Evolutionary conservation across 2,888 invertebrate genomes (phyloP), one percentile per base, ranked within the genome.

Genomic region (Callyntrura sp.): DNA sequence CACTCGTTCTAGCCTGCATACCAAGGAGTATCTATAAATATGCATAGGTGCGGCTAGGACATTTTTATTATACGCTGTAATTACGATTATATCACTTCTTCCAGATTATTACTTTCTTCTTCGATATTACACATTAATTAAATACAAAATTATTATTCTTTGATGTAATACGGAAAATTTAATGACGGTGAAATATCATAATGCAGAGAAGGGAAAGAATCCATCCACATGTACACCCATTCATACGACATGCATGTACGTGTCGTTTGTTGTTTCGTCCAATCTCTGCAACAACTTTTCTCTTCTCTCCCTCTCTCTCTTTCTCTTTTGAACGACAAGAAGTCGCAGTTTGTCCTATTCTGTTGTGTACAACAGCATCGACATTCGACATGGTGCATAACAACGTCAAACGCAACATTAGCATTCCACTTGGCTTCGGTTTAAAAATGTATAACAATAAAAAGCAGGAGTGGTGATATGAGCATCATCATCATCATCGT

Each of bases 51-150:
- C 57, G 9, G 11, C 11, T 25, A 2, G 2, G 51, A 35, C 51
- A 23, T 25, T 76, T 78, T 55, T 78, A 25, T 62, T 62, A 23
- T 78, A 6, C 55, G 28, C 28, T 57, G 23, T 78, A 78, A 78
- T 78, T 78, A 78, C 78, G 55, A 55, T 76, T 51, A 73, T 48
- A 73, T 73, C 70, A 73, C 70, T 73, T 23, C 17, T 73, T 73
- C 45, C 70, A 73, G 70, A 73, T 73, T 73, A 73, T 45, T 73
- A 76, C 76, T 51, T 51, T 51, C 51, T 35, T n/a, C 76, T 35
- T 76, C 76, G 5, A 48, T 23, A 51, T 76, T 51, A 51, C 51
- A 76, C 51, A 51, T 51, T 76, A 78, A 78, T 78, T 78, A 78
- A 78, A 78, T 55, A 17, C 12, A 25, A 78, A 78, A 78, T 78